Evolutionary conservation across 2,888 invertebrate species (phyloP).

Genomic region (Aphidius colemani): DNA sequence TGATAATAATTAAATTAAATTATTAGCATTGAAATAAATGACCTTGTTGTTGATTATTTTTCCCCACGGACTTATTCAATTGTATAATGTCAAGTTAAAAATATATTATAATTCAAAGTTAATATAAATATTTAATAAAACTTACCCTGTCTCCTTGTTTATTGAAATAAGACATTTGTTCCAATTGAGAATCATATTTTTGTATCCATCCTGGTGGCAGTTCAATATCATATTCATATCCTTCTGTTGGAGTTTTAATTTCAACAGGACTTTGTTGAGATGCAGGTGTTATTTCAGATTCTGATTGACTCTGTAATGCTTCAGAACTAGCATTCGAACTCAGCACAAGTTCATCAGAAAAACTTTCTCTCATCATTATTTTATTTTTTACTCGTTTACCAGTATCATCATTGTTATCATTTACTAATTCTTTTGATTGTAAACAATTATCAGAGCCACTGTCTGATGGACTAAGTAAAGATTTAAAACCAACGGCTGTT

Average conservation of each 20-base stretch:
- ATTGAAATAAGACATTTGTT: constrained; percentile 62
- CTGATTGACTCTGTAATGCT: constrained; percentile 38
- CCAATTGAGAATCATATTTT: constrained; percentile 53
- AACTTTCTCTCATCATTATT: constrained; percentile 34
- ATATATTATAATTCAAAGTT: neutral
- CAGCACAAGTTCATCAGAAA: constrained; percentile 44
- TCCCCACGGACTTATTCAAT: neutral
- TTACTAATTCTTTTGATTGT: constrained; percentile 38
- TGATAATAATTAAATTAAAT: too few species aligned
- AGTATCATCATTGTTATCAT: constrained; percentile 34
- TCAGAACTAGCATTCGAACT: constrained; percentile 44
- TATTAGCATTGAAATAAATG: too few species aligned
- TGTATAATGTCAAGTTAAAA: neutral
- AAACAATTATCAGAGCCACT: constrained; percentile 50
- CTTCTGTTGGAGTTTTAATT: constrained; percentile 31
- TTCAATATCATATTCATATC: constrained; percentile 41
- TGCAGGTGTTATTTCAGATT: constrained; percentile 38
- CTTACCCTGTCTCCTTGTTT: constrained; percentile 62
- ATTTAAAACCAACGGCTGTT: constrained; percentile 49
- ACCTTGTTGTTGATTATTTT: neutral
- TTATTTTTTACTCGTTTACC: constrained; percentile 30
- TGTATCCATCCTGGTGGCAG: constrained; percentile 62
- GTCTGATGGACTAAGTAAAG: constrained; percentile 46
- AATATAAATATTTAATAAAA: neutral
- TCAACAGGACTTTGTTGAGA: constrained; percentile 40